Percentiles rank a stretch among this genome's conserved stretches.
phyloP scores from a whole-genome alignment of 2,797 vertebrate species.

The Pantherophis alleghaniensis region DNA sequence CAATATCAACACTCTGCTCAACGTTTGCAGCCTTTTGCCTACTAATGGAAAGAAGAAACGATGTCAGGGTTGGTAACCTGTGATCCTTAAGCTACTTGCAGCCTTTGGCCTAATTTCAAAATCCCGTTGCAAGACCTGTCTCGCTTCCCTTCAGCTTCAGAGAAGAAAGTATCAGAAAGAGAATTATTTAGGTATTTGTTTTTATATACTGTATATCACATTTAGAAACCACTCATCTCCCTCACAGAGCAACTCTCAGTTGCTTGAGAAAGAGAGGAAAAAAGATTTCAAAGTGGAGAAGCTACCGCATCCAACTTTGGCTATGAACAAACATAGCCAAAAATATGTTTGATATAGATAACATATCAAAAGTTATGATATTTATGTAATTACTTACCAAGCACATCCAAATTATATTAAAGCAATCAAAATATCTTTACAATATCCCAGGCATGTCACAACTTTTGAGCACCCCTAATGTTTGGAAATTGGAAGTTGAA shows the following conservation, averaged over 20 bases:
- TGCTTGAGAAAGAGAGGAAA: not conserved
- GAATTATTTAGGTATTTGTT: not conserved
- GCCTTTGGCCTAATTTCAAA: not conserved
- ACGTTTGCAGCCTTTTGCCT: not conserved
- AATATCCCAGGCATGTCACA: not conserved
- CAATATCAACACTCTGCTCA: not conserved
- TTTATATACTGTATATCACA: not conserved
- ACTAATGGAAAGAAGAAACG: not conserved
- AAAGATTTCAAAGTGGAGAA: not conserved
- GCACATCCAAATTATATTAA: no score
- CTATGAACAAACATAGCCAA: not conserved
- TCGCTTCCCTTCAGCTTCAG: not conserved
- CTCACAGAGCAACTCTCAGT: not conserved
- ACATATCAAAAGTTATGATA: not conserved
- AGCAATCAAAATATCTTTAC: no score
- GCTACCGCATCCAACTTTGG: not conserved
- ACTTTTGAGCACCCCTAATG: not conserved
- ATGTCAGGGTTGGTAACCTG: not conserved
- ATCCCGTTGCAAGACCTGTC: no score
- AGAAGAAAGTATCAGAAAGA: not conserved
- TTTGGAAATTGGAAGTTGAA: not conserved
- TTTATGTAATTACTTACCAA: not conserved
- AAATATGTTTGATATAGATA: no score
- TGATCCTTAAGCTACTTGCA: not conserved
- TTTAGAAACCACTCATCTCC: not conserved